phyloP scores from a whole-genome alignment of 2,113 vertebrate species.

The Notothenia coriiceps region DNA sequence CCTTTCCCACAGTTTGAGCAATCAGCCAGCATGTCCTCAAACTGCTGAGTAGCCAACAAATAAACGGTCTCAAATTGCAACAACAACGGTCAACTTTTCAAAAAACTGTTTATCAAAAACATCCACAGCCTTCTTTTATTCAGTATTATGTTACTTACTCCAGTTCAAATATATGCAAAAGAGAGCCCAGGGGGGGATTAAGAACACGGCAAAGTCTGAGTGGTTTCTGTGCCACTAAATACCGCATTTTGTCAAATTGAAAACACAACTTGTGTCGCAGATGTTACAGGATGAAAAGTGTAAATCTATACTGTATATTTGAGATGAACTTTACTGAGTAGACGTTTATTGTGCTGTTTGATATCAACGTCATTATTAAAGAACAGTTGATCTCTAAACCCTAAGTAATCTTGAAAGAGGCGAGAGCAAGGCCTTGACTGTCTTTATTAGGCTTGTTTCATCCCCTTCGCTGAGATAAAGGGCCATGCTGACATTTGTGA shows the following conservation, averaged over 20 bases:
- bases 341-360: slow-evolving; percentile 39
- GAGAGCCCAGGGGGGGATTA: slow-evolving; percentile 40
- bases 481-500: slow-evolving; percentile 47
- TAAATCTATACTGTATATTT: slow-evolving; percentile 29
- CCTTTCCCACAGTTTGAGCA: not conserved
- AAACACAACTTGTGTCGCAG: slow-evolving; percentile 27
- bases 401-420: slow-evolving; percentile 18
- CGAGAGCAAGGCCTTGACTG: slow-evolving; percentile 5
- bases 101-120: slow-evolving; percentile 20
- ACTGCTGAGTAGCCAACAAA: slow-evolving; percentile 8
- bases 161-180: slow-evolving; percentile 33
- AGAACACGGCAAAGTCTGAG: slow-evolving; percentile 13
- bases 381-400: slow-evolving; percentile 10
- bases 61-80: not conserved
- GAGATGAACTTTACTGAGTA: slow-evolving; percentile 29
- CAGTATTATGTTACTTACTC: slow-evolving; percentile 44
- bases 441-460: slow-evolving; percentile 33
- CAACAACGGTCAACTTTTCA: slow-evolving; percentile 1
- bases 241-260: slow-evolving; percentile 39
- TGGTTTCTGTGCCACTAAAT: slow-evolving; percentile 39
- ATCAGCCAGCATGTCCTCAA: not conserved
- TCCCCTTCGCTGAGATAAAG: slow-evolving; percentile 24
- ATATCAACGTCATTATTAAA: slow-evolving; percentile 15
- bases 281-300: slow-evolving; percentile 27
- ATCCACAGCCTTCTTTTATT: slow-evolving; percentile 35